Evolutionary conservation across 2,888 invertebrate species (phyloP), one percentile per base, ranked within the genome.

Genomic region (Caradrina clavipalpis): DNA sequence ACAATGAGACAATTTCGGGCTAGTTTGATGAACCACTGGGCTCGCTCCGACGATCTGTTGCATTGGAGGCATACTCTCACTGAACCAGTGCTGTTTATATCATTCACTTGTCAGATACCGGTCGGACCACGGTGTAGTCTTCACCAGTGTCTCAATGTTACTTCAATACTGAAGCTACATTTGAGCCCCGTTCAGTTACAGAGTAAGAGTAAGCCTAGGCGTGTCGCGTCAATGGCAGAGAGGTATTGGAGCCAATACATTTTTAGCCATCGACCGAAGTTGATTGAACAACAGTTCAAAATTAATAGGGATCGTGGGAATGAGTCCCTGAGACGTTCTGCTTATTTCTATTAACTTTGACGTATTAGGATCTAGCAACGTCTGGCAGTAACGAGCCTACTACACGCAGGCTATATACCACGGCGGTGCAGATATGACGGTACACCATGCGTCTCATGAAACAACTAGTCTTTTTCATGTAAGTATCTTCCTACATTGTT

Each of bases 1-100:
- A 92, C 94, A 93, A 90, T 73, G 74, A 79, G 69, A 76, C 65
- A 85, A 85, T 87, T 89, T 89, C 83, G 72, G 45, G 53, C 22
- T 62, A 49, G 51, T 62, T 26, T 45, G 22, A 1, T 31, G 26
- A 53, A 55, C 53, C 31, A 17, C 21, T 22, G 49, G 62, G 55
- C 77, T 80, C 81, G 65, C 56, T 31, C 81, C 81, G 51, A 79
- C 71, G 81, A 71, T 76, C 71, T 1, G 10, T 45, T 26, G 21
- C 55, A 10, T 56, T 45, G n/a, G 31, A 49, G 64, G 60, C 58
- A 15, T 57, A 53, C 35, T 60, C 55, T 59, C 49, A 39, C 35
- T 51, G 11, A 21, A 56, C 7, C 21, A 13, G 45, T 11, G 11
- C n/a, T 59, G 13, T 53, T 49, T 49, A 39, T 31, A 15, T 61